Base-by-base conservation (phyloP, 2,888 invertebrate genomes). In the Conus canariensis region DNA sequence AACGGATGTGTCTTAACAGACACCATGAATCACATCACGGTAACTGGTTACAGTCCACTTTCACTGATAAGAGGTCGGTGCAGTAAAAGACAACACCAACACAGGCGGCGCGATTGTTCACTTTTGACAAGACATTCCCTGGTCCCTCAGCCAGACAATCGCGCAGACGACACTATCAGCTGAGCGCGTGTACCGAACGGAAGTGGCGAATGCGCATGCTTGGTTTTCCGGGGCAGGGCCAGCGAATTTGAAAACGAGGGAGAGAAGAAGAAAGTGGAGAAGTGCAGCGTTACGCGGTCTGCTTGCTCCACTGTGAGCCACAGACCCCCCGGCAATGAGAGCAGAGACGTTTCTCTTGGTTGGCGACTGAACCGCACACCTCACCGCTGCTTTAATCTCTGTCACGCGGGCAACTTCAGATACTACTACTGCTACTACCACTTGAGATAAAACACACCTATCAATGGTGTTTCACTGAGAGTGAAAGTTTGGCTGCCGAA, bases 151-250 rank as follows among this genome's bases (percentile, higher is more conserved):
- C 45, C 45, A 45, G 45, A 45, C 45, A 3, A 45, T 45, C 14
- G 14, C 30, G 82, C 82, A 83, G 82, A 83, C 82, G 82, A 83
- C 82, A 67, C 58, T 56, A 89, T 89, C 89, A 89, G 85, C 85
- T 89, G 89, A 89, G 85, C 85, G 85, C 85, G 85, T 74, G 89
- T 58, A 87, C 70, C 16, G 85, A 74, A n/a, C 85, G 89, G 85
- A 85, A 89, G 89, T 85, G 58, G 25, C n/a, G 85, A 89, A 59
- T 89, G 89, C 85, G 89, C 85, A 89, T 89, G 89, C 85, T 45
- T 67, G 67, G 67, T 64, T 83, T 5, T 16, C 64, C 16, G 25
- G 25, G 60, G 87, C 30, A 30, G 64, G 45, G 67, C 16, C 8
- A 25, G 60, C 59, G 59, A 85, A 85, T 58, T 60, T 45, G 19